Base-by-base conservation (phyloP, 1,140 invertebrate genomes). In the Bombus haemorrhoidalis region DNA sequence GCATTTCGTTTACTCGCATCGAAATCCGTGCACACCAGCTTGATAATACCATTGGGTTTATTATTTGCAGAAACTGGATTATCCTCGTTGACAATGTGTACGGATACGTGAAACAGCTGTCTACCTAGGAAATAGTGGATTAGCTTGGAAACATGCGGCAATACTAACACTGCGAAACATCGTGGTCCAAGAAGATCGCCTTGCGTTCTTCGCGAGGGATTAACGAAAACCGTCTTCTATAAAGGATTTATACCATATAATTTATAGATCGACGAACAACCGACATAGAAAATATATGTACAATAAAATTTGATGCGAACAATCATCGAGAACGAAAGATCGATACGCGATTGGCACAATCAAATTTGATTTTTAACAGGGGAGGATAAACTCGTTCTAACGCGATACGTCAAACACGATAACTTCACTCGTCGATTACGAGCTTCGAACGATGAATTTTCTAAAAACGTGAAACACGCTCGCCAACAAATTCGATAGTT, bases 31-130 rank as follows among this genome's bases (percentile, higher is more conserved):
- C 39, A 37, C 62, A 43, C n/a, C 47, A 10, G 18, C 22, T 71
- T 39, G 47, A 39, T 37, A 57, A 80, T 71, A 53, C 77, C 39
- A 47, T 59, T n/a, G 15, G 75, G 37, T 85, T 80, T 80, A 80
- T 85, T 80, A 85, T 85, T 84, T 71, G 53, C 69, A 32, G 68
- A 47, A 72, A 84, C 69, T 80, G 47, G 87, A 89, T 89, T 89
- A 89, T 81, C 78, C 66, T 32, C 66, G 66, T 83, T 62, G 76
- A 83, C 77, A 86, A 83, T 80, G 83, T 71, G 57, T 79, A 57
- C 78, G 78, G 78, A 72, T 80, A 85, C 39, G 77, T 80, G 83
- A 62, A 80, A 72, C 57, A 62, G 73, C 57, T 83, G 74, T 83
- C 82, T 85, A 85, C 83, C 59, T 80, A 69, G 64, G 64, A 47